phyloP scores from a whole-genome alignment of 2,113 vertebrate species.

The Sorex araneus region DNA sequence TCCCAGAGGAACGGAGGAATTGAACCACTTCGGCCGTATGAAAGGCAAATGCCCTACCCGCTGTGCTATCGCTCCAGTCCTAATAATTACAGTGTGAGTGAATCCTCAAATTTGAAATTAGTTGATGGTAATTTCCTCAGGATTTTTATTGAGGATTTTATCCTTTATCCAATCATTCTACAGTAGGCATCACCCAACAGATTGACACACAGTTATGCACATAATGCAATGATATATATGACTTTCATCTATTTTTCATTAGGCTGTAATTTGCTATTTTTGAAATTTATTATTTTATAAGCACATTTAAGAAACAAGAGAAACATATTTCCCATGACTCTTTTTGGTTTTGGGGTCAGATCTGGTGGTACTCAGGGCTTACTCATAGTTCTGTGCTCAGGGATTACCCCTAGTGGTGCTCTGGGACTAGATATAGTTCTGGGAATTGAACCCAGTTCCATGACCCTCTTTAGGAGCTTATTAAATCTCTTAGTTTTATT shows the following conservation, averaged over 20 bases:
- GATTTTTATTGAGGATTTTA: neutral
- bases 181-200: neutral
- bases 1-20: too few relatives aligned
- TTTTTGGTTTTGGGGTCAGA: neutral
- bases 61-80: too few relatives aligned
- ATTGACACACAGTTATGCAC: constrained; percentile 6
- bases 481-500: constrained; percentile 51
- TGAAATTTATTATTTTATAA: constrained; percentile 26
- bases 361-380: too few relatives aligned
- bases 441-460: too few relatives aligned
- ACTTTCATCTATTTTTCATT: constrained; percentile 27
- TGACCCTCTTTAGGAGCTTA: constrained; percentile 13
- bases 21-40: too few relatives aligned
- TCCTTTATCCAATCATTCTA: constrained; percentile 6
- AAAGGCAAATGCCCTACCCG: too few relatives aligned
- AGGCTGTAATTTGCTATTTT: neutral
- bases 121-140: constrained; percentile 43
- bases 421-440: too few relatives aligned
- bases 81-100: constrained; percentile 16
- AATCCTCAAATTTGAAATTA: constrained; percentile 37
- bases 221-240: neutral
- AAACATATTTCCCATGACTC: neutral
- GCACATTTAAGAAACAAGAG: constrained; percentile 44
- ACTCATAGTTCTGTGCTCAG: too few relatives aligned
- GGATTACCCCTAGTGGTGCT: too few relatives aligned